Percentiles rank a stretch among this genome's conserved stretches.
phyloP scores from a whole-genome alignment of 2,113 vertebrate species.

The Rhabdomys dilectus region DNA sequence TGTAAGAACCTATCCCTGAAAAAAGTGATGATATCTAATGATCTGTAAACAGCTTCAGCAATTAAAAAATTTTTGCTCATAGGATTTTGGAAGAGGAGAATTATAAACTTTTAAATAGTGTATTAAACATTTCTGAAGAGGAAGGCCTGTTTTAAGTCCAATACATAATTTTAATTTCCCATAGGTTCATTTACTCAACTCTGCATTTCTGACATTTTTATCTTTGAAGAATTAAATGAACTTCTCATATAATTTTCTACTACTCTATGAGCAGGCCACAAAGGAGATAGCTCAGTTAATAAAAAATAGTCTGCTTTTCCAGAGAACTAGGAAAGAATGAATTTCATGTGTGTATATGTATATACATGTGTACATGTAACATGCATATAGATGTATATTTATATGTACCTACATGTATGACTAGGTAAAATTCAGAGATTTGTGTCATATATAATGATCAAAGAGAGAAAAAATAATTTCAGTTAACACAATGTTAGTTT shows the following conservation, averaged over 20 bases:
- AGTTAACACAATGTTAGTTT: neutral
- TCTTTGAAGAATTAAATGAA: constrained; percentile 59
- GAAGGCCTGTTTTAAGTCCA: constrained; percentile 18
- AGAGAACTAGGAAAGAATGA: neutral
- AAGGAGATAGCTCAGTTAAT: constrained; percentile 31
- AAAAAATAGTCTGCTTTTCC: constrained; percentile 20
- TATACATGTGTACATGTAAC: too few species aligned
- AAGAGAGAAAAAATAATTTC: neutral
- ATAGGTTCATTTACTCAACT: constrained; percentile 44
- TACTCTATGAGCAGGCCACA: neutral
- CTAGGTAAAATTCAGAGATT: constrained; percentile 12
- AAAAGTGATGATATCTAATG: neutral
- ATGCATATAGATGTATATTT: neutral
- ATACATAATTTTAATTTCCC: constrained; percentile 52
- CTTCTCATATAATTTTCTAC: constrained; percentile 51
- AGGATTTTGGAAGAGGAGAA: neutral
- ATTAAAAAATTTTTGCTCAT: neutral
- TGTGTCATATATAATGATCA: neutral
- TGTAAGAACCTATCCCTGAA: neutral
- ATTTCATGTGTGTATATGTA: neutral
- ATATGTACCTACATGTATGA: neutral
- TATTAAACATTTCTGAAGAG: constrained; percentile 32
- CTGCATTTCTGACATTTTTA: neutral
- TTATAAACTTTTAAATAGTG: constrained; percentile 16
- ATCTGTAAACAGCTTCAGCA: neutral